Evolutionary conservation across 2,797 vertebrate species (phyloP), one percentile per base, ranked within the genome.

Genomic region (Dendrocincla fuliginosa): DNA sequence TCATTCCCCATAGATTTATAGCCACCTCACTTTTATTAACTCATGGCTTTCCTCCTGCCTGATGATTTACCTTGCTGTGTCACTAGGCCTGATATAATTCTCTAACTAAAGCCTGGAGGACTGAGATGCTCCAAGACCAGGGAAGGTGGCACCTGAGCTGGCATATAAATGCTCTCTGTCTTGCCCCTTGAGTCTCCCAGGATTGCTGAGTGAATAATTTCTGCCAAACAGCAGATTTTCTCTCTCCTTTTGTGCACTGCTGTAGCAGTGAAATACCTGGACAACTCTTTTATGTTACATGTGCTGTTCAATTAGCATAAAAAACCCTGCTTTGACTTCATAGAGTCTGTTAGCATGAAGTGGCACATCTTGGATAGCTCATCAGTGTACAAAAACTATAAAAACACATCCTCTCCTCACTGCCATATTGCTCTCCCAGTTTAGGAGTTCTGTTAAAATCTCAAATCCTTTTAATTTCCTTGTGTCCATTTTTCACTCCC

Each of bases 311-410:
- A 30, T 91, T 84, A 95, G 13, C 7, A 5, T 65, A 67, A 90
- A 95, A 95, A 90, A 57, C 52, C 41, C 52, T 67, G 67, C 80
- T 89, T 35, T 92, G 57, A 67, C 35, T 87, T 89, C 19, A 59
- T 4, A 33, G 24, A 94, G 56, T 65, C 49, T 83, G 10, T 65
- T 94, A 57, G 55, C 14, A 39, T 53, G 47, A 92, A 86, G 50
- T 4, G 20, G 64, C 8, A 55, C 3, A 8, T 77, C 85, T 69
- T 57, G 18, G 10, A 15, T 91, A 50, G 24, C 50, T 87, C 84
- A 91, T 37, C 19, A 19, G 47, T 46, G 12, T 7, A n/a, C 22
- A 84, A 33, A 67, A 74, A 18, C 39, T 69, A 33, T 79, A 80
- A 86, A 86, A 60, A n/a, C 5, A 8, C 19, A 22, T 24, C 10